A percentile compares a stretch with the other conserved stretches of the same genome.
Conservation (phyloP, 2,888 invertebrate species). For the Flabesymbios commensalis region DNA sequence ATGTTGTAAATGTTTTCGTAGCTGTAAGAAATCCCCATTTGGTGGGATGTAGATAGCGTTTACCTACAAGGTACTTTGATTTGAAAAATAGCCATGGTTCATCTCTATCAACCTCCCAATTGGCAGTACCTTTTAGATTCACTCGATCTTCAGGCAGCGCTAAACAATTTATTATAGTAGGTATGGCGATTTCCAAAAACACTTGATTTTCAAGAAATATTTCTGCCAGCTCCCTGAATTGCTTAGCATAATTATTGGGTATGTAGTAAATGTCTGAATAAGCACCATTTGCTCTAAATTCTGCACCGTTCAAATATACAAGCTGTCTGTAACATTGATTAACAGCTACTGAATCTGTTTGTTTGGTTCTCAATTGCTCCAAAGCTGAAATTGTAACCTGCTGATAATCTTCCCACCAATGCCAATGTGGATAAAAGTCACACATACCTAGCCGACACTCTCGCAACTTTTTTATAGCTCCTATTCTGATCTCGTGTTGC, state of each 20-base stretch:
- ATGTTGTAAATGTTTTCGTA: background rate
- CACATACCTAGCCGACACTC: conserved; percentile 35
- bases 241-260: conserved; percentile 19
- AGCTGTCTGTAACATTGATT: background rate
- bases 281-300: conserved; percentile 23
- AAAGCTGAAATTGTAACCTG: conserved; percentile 12
- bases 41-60: conserved; percentile 30
- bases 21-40: conserved; percentile 26
- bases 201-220: conserved; percentile 27
- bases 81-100: conserved; percentile 30
- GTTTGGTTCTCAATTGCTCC: conserved; percentile 1
- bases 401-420: conserved; percentile 33
- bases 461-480: conserved; percentile 21
- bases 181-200: conserved; percentile 36
- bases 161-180: conserved; percentile 28
- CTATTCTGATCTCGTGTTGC: conserved; percentile 20
- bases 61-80: conserved; percentile 14
- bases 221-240: conserved; percentile 19
- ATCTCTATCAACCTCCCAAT: conserved; percentile 23
- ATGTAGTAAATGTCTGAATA: conserved; percentile 35
- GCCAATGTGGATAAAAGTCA: conserved; percentile 27
- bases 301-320: conserved; percentile 20
- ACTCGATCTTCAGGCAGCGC: conserved; percentile 10
- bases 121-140: conserved; percentile 13
- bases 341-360: too few species aligned